A percentile compares a stretch with the other conserved stretches of the same genome.
Evolutionary conservation across 1,140 invertebrate genomes (phyloP).

Genomic region (Ostrea edulis): DNA sequence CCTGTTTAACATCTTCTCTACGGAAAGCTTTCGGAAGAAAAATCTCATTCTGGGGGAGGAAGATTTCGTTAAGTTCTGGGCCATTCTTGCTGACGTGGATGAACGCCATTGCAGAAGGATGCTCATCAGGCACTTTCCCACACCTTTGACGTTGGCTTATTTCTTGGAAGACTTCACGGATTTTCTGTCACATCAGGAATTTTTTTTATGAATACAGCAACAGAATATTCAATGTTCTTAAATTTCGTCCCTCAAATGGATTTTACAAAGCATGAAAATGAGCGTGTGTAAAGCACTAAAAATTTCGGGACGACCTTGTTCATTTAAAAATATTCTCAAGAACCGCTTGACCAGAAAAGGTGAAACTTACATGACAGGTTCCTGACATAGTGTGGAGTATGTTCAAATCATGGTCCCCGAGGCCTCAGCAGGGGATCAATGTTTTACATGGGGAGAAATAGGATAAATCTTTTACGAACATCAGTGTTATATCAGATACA

Average conservation of each 20-base stretch:
- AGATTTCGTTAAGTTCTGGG: slow-evolving; percentile 30
- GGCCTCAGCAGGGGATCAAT: too few species aligned
- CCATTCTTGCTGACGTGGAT: not conserved
- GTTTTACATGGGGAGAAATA: too few species aligned
- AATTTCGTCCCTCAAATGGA: not conserved
- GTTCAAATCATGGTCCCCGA: too few species aligned
- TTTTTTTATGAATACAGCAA: not conserved
- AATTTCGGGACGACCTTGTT: too few species aligned
- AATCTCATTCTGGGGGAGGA: not conserved
- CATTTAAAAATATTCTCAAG: too few species aligned
- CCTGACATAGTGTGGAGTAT: too few species aligned
- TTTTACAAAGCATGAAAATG: not conserved
- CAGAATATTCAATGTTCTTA: not conserved
- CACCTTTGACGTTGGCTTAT: not conserved
- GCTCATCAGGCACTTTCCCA: not conserved
- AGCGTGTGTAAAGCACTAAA: too few species aligned
- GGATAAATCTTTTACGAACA: too few species aligned
- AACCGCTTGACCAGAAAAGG: too few species aligned
- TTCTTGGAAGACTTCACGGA: not conserved
- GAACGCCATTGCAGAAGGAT: not conserved
- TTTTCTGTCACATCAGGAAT: not conserved
- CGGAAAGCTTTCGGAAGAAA: not conserved
- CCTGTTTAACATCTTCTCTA: not conserved
- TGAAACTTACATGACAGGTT: too few species aligned
- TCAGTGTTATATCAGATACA: too few species aligned